phyloP scores from a whole-genome alignment of 2,797 vertebrate genomes.

The Phoeniculus purpureus region DNA sequence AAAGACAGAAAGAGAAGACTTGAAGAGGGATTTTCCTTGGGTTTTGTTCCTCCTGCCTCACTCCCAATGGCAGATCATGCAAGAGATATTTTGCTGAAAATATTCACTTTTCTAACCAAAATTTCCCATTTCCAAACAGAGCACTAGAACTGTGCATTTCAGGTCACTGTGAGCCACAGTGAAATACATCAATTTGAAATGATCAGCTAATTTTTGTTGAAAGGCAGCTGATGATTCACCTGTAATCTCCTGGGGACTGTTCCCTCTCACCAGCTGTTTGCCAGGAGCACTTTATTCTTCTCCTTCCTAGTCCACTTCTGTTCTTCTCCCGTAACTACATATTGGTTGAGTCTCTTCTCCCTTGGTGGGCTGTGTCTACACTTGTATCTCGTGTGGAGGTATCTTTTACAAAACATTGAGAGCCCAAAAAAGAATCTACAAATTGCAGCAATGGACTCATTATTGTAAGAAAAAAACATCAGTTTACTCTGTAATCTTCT shows the following conservation, averaged over 20 bases:
- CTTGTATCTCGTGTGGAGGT: background rate
- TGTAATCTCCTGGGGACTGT: background rate
- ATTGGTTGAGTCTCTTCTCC: accelerated
- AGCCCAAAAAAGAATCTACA: background rate
- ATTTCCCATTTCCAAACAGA: background rate
- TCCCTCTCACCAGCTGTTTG: background rate
- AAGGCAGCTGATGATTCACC: background rate
- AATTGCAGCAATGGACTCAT: background rate
- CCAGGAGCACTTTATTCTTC: background rate
- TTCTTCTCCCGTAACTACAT: background rate
- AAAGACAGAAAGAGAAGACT: background rate
- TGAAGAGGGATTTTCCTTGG: background rate
- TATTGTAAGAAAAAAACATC: background rate
- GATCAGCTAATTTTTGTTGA: background rate
- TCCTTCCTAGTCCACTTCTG: background rate
- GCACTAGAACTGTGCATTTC: background rate
- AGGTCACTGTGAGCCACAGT: background rate
- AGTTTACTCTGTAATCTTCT: background rate
- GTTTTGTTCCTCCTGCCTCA: accelerated
- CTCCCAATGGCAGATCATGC: background rate
- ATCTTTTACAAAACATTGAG: background rate
- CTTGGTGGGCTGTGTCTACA: background rate
- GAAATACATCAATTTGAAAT: background rate
- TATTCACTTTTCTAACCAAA: background rate
- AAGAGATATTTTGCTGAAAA: background rate